Base-by-base conservation (phyloP, 2,888 invertebrate species). In the Eupithecia exiguata region DNA sequence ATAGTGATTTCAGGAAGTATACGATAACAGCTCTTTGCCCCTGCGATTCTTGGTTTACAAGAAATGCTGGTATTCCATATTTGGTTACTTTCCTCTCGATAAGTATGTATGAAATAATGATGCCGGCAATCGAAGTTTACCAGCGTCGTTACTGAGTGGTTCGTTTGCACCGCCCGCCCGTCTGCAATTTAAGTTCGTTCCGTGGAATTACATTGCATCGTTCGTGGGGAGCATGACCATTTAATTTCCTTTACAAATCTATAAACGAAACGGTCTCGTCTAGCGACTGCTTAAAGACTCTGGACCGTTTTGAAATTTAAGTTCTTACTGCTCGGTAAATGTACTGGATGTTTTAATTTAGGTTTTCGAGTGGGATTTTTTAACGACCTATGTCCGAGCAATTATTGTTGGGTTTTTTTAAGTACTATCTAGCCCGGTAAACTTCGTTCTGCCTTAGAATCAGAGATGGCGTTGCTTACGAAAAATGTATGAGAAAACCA, bases 171-270 rank as follows among this genome's bases (percentile, higher is more conserved):
- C 30, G 25, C 30, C 16, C 30, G 30, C 14, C 49, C 61, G 30
- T 61, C 16, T 30, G 61, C 30, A 30, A 14, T 61, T 16, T 30
- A 58, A 30, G 30, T 69, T 35, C 61, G 43, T 61, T 69, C 43
- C 61, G 25, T 25, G 9, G 10, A 58, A 62, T 62, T 61, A 46
- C 43, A 43, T 46, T 63, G 69, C 40, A 62, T 38, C 53, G 58
- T n/a, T 53, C 21, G 53, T 53, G 53, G 53, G 21, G 18, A 38
- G 38, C 38, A 40, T 25, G 25, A 36, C 70, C 68, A 74, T 71
- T 74, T 43, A 70, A 71, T 74, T 74, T 74, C 70, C 70, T 74
- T 70, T 68, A 70, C 49, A 70, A 68, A 68, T 53, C 70, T 25
- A 74, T 70, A 68, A 71, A 70, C 68, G 68, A 53, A 21, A 53